Conservation (phyloP, 2,888 invertebrate species). For the Sphinx pinastri region DNA sequence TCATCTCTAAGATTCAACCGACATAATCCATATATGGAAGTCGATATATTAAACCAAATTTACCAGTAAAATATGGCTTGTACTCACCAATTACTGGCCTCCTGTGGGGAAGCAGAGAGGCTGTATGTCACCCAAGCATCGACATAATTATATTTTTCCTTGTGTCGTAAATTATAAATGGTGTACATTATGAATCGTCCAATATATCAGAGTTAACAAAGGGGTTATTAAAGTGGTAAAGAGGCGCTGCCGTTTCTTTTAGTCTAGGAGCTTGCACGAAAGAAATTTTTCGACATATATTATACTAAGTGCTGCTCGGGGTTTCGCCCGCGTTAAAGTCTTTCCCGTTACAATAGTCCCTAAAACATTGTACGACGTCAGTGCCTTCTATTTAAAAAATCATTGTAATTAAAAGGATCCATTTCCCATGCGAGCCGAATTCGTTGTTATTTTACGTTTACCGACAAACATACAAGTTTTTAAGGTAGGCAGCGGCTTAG, state of each 20-base stretch:
- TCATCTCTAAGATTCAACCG: not conserved
- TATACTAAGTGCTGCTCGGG: not conserved
- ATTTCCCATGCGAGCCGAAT: no score
- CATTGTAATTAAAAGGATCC: no score
- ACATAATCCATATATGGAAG: conserved; percentile 1
- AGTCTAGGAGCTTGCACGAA: conserved; percentile 17
- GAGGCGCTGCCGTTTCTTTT: conserved; percentile 34
- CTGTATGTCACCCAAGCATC: conserved; percentile 46
- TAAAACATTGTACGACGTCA: no score
- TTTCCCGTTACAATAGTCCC: no score
- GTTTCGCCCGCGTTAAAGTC: no score
- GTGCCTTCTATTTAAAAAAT: no score
- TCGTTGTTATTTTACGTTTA: no score
- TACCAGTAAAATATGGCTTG: conserved; percentile 1
- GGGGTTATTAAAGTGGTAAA: conserved; percentile 40
- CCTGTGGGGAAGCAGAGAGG: conserved; percentile 44
- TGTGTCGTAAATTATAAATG: conserved; percentile 35
- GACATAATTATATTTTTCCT: conserved; percentile 28
- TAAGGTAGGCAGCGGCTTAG: no score
- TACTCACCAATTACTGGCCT: conserved; percentile 44
- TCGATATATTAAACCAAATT: not conserved
- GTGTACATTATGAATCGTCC: conserved; percentile 52
- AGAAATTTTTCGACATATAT: not conserved
- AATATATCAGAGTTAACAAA: conserved; percentile 58
- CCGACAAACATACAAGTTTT: no score